Conservation (phyloP, 2,797 vertebrate genomes). For the Manis javanica region DNA sequence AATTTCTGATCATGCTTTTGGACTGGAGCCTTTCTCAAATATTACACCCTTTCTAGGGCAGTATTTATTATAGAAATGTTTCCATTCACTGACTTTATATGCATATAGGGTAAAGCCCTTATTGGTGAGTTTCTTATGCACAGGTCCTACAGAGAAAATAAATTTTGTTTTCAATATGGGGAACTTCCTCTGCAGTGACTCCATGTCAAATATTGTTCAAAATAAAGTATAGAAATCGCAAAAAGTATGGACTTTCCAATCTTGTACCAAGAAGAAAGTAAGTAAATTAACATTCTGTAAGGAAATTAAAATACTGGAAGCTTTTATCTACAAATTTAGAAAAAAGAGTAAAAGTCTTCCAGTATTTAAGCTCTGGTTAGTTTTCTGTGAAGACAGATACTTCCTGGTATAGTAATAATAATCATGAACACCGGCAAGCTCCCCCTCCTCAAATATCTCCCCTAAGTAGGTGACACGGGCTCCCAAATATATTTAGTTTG, state of each 20-base stretch:
- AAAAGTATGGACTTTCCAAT: background rate
- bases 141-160: background rate
- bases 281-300: background rate
- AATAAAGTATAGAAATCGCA: background rate
- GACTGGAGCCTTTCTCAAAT: background rate
- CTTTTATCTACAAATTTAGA: background rate
- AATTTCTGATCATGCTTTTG: conserved; percentile 2
- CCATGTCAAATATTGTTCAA: background rate
- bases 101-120: background rate
- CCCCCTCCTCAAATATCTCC: background rate
- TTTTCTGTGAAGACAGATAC: background rate
- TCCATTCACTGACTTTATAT: background rate
- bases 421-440: background rate
- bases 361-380: background rate
- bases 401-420: background rate
- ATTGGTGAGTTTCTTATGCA: background rate
- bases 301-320: background rate
- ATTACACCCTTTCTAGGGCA: background rate
- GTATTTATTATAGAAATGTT: background rate
- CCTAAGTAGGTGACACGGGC: background rate
- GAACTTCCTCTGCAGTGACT: background rate
- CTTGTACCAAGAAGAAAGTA: background rate
- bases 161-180: background rate
- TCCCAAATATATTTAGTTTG: background rate
- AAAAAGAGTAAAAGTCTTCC: background rate